Percentiles rank a stretch among this genome's conserved stretches.
phyloP scores from a whole-genome alignment of 2,113 vertebrate species.

The Propithecus coquereli region DNA sequence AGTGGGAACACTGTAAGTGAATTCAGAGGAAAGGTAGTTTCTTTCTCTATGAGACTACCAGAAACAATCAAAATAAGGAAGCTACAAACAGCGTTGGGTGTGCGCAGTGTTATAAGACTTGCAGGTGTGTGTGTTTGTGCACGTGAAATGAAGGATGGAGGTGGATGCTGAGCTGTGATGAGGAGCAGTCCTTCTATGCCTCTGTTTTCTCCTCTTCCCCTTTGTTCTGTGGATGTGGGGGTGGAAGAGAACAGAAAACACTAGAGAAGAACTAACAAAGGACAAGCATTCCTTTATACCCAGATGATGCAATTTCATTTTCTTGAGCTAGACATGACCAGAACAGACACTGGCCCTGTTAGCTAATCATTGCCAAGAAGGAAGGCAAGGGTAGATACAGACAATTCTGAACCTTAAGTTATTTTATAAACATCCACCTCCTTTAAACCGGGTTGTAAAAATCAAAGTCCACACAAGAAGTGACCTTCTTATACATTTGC shows the following conservation, averaged over 20 bases:
- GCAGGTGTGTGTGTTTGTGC: not conserved
- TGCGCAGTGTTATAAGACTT: not conserved
- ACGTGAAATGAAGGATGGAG: not conserved
- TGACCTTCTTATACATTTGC: not conserved
- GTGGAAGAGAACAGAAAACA: not conserved
- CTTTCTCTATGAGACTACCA: not conserved
- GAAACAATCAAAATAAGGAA: not conserved
- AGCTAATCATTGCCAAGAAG: not conserved
- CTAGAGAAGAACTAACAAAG: not conserved
- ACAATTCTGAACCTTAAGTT: not conserved
- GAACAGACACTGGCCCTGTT: not conserved
- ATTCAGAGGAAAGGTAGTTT: not conserved
- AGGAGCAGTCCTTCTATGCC: rapidly evolving
- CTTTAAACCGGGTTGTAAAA: not conserved
- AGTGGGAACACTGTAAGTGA: not conserved
- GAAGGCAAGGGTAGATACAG: not conserved
- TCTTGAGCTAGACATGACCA: not conserved
- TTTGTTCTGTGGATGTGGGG: not conserved
- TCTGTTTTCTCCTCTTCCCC: not conserved
- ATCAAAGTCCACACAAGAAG: not conserved
- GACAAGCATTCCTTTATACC: not conserved
- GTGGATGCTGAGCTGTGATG: not conserved
- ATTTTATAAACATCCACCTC: not conserved
- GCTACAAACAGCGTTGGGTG: not conserved
- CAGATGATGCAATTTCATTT: not conserved